Percentiles rank a stretch among this genome's conserved stretches.
Evolutionary conservation across 2,113 vertebrate species (phyloP).

Genomic region (Phoxinus phoxinus): DNA sequence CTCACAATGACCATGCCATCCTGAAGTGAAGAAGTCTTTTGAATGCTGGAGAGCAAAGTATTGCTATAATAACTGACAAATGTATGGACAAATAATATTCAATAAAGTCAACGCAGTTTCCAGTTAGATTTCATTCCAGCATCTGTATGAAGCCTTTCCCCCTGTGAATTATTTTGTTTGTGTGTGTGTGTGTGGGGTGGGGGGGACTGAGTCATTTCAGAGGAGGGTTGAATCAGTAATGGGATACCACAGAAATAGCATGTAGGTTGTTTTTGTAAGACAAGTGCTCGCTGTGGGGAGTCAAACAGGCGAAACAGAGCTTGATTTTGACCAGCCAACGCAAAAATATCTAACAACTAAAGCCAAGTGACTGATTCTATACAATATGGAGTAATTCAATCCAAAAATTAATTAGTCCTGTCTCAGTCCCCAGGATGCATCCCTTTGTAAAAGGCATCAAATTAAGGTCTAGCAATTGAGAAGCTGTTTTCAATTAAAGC

Average conservation of each 20-base stretch:
- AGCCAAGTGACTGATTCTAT: neutral
- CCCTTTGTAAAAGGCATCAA: neutral
- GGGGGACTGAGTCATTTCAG: neutral
- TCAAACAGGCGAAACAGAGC: slow-evolving; percentile 9
- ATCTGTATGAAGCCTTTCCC: slow-evolving; percentile 34
- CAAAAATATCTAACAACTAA: neutral
- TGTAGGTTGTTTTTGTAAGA: neutral
- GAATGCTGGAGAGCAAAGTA: slow-evolving; percentile 39
- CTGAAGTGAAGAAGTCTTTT: slow-evolving; percentile 10
- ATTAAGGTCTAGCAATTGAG: slow-evolving; percentile 20
- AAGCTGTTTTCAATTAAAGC: slow-evolving; percentile 22
- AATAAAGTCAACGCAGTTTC: slow-evolving; percentile 39
- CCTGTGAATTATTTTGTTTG: neutral
- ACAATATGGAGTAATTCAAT: slow-evolving; percentile 9
- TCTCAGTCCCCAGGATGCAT: slow-evolving; percentile 13
- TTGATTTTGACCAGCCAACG: neutral
- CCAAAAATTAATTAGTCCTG: slow-evolving; percentile 25
- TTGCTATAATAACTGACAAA: slow-evolving; percentile 54
- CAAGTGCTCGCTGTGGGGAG: neutral
- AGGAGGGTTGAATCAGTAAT: slow-evolving; percentile 2
- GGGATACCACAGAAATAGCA: slow-evolving; percentile 19
- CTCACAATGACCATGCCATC: slow-evolving; percentile 34
- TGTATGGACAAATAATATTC: neutral
- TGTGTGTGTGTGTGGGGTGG: too few relatives aligned
- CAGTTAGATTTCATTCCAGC: slow-evolving; percentile 50